Percentiles rank a stretch among this genome's conserved stretches.
phyloP scores from a whole-genome alignment of 2,888 invertebrate genomes.

The Lithodes maja region DNA sequence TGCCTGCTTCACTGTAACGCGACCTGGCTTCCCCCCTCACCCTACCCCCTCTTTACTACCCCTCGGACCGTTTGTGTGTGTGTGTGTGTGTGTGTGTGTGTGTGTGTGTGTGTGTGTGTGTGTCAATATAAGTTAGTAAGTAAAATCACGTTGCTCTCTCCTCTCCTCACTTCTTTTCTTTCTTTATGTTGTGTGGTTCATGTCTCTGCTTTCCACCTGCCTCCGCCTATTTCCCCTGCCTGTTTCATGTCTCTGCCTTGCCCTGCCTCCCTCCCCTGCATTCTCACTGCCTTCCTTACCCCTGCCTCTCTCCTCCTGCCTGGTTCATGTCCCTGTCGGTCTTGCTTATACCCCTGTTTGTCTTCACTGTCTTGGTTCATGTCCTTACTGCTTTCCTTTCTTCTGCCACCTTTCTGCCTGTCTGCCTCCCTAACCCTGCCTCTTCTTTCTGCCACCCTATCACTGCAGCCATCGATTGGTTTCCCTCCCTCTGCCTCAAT shows the following conservation, averaged over 20 bases:
- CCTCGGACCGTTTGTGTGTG: no score
- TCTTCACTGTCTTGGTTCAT: not conserved
- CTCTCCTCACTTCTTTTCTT: not conserved
- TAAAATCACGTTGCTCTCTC: not conserved
- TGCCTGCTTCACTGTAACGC: slow-evolving; percentile 22
- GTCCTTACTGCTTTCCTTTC: not conserved
- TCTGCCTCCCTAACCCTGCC: not conserved
- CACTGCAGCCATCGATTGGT: not conserved
- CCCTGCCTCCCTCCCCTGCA: slow-evolving; percentile 12
- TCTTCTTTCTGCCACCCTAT: not conserved
- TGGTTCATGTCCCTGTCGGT: not conserved
- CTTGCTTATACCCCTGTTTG: not conserved
- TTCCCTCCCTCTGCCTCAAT: not conserved
- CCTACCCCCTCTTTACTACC: not conserved
- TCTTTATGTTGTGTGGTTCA: not conserved
- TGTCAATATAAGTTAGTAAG: no score
- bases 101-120: no score
- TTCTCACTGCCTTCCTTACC: slow-evolving; percentile 4
- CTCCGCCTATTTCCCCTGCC: not conserved
- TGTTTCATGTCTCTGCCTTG: not conserved
- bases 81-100: no score
- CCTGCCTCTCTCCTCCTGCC: not conserved
- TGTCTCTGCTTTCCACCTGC: not conserved
- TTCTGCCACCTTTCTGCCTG: not conserved
- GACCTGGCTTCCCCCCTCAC: not conserved